These are phyloP conservation scores for Merluccius polli DNA, from an alignment of 2,797 vertebrate species.

Conservation along the genomic window DNA sequence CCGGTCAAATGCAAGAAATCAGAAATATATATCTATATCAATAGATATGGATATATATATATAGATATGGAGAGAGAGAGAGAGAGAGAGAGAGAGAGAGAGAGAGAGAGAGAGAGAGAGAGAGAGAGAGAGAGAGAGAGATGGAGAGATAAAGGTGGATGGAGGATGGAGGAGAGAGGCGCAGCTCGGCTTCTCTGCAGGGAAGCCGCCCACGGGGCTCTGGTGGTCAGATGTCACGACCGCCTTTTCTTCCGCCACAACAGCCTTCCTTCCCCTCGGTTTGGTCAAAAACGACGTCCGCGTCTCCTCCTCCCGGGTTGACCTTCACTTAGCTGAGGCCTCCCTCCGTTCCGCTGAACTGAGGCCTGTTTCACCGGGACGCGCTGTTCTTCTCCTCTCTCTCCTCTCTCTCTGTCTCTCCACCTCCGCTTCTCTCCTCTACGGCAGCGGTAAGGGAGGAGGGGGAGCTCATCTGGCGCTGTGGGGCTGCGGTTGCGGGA, in stretches of 20 bases:
- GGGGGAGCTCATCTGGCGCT: background rate
- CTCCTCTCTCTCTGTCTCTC: too few species aligned
- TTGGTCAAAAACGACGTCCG: background rate
- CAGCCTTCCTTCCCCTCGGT: background rate
- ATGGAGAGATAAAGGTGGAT: background rate
- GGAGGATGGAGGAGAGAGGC: background rate
- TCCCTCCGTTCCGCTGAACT: background rate
- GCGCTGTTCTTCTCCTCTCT: too few species aligned
- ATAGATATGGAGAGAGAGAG: too few species aligned
- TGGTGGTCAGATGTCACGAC: background rate
- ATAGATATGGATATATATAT: background rate
- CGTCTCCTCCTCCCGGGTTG: background rate
- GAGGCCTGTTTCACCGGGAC: background rate
- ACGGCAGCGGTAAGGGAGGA: background rate
- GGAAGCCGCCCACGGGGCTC: background rate
- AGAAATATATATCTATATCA: too few species aligned
- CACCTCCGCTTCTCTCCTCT: background rate
- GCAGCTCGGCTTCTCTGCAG: constrained; percentile 3
- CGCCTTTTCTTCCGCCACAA: background rate
- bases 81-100: background rate
- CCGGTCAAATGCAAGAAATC: background rate
- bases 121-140: background rate
- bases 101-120: background rate
- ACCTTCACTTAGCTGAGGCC: background rate
- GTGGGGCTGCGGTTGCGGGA: background rate